Percentiles rank a stretch among this genome's conserved stretches.
phyloP scores from a whole-genome alignment of 1,140 invertebrate genomes.

The Drosophila equinoxialis region DNA sequence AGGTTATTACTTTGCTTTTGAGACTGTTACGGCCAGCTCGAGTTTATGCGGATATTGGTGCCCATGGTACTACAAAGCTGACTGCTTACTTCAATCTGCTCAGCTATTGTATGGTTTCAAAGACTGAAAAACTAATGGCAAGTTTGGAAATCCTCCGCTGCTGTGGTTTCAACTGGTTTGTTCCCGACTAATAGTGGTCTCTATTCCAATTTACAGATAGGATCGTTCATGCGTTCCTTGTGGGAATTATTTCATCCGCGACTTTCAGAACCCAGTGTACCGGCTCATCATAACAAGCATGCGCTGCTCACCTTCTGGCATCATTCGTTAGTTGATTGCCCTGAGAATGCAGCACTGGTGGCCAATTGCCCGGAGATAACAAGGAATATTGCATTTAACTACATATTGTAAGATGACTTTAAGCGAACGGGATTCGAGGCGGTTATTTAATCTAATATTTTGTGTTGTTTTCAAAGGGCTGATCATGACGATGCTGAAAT shows the following conservation, averaged over 20 bases:
- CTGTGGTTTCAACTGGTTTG: slow-evolving; percentile 1
- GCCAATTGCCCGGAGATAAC: slow-evolving; percentile 90
- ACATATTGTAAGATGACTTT: slow-evolving; percentile 91
- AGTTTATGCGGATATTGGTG: slow-evolving; percentile 92
- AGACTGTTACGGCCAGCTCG: slow-evolving; percentile 91
- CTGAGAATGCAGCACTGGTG: slow-evolving; percentile 95
- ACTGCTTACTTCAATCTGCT: slow-evolving; percentile 95
- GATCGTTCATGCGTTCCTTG: slow-evolving; percentile 94
- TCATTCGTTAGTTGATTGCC: slow-evolving; percentile 94
- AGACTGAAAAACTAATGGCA: slow-evolving; percentile 96
- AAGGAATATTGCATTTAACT: slow-evolving; percentile 96
- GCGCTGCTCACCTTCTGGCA: slow-evolving; percentile 96
- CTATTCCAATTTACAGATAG: slow-evolving; percentile 86
- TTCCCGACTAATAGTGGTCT: slow-evolving; percentile 18
- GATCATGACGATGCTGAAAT: slow-evolving; percentile 98
- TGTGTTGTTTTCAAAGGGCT: slow-evolving; percentile 85
- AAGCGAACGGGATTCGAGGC: background rate
- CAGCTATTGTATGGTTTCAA: slow-evolving; percentile 94
- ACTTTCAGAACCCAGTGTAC: slow-evolving; percentile 96
- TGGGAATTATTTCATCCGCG: slow-evolving; percentile 98
- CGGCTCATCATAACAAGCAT: slow-evolving; percentile 97
- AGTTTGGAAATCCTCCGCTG: slow-evolving; percentile 49
- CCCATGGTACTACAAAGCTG: slow-evolving; percentile 94
- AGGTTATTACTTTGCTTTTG: slow-evolving; percentile 91
- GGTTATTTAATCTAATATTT: slow-evolving; percentile 22